Conservation (phyloP, 2,888 invertebrate species). For the Aelia acuminata region DNA sequence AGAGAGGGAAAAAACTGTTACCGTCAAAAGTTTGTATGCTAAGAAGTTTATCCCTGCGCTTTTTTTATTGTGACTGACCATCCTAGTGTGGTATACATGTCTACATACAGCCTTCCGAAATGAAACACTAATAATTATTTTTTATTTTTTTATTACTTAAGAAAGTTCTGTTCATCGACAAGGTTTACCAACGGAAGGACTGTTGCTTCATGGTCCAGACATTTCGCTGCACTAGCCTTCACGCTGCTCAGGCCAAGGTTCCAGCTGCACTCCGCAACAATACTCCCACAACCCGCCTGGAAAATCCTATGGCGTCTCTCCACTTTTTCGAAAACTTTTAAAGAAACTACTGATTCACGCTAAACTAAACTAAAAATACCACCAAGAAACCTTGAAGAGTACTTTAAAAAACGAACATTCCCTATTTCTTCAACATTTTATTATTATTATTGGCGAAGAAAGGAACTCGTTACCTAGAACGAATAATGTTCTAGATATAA, state of each 20-base stretch:
- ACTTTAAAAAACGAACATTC: not conserved
- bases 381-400: not conserved
- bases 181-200: not conserved
- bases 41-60: too few species aligned
- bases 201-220: slow-evolving; percentile 34
- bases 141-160: too few species aligned
- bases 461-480: too few species aligned
- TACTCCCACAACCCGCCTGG: slow-evolving; percentile 8
- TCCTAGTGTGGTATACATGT: too few species aligned
- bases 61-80: too few species aligned
- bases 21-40: too few species aligned
- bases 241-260: slow-evolving; percentile 37
- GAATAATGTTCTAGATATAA: too few species aligned
- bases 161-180: not conserved
- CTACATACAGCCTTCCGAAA: too few species aligned
- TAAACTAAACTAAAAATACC: not conserved
- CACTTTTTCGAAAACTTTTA: slow-evolving; percentile 1
- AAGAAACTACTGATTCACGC: not conserved
- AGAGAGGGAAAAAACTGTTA: too few species aligned
- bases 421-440: not conserved
- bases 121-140: too few species aligned
- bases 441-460: not conserved
- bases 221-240: slow-evolving; percentile 43
- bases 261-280: slow-evolving; percentile 31
- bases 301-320: slow-evolving; percentile 20